Evolutionary conservation across 2,797 vertebrate species (phyloP).

Genomic region (Rhynchotus rufescens): DNA sequence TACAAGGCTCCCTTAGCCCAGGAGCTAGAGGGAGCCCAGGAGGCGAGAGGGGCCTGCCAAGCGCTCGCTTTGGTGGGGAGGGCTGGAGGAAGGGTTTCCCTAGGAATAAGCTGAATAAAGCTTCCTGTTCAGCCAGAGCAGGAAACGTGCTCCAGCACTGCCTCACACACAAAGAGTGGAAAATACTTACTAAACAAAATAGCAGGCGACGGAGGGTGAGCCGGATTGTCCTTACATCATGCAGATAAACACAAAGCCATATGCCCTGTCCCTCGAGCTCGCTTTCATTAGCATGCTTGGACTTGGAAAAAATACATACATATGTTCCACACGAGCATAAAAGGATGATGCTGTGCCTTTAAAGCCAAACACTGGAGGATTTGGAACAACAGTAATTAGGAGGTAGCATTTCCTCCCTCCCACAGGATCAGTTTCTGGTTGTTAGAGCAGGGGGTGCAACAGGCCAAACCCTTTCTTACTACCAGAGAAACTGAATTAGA

Average conservation of each 20-base stretch:
- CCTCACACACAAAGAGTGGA: constrained; percentile 54
- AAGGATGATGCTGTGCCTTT: constrained; percentile 27
- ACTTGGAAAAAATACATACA: neutral
- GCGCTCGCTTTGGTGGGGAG: constrained; percentile 38
- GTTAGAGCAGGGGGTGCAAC: constrained; percentile 25
- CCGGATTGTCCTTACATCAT: constrained; percentile 43
- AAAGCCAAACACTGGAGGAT: constrained; percentile 28
- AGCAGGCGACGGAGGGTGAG: constrained; percentile 62
- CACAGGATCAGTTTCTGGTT: constrained; percentile 32
- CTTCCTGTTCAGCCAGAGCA: constrained; percentile 46
- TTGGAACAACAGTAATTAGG: constrained; percentile 32
- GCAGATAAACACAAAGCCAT: constrained; percentile 25
- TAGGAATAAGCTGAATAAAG: constrained; percentile 67
- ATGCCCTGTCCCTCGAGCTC: neutral
- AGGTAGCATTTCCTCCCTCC: constrained; percentile 43
- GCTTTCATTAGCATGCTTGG: neutral
- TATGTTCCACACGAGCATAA: neutral
- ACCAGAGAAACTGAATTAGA: constrained; percentile 30
- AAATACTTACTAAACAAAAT: constrained; percentile 68
- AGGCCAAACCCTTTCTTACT: constrained; percentile 48
- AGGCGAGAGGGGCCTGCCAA: neutral
- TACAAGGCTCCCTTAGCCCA: neutral
- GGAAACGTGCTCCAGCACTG: constrained; percentile 62
- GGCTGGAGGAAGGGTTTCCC: constrained; percentile 54
- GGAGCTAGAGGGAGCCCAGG: neutral